These are phyloP conservation scores for Acrossocheilus fasciatus DNA, from an alignment of 2,797 vertebrate species.

Conservation along the genomic window DNA sequence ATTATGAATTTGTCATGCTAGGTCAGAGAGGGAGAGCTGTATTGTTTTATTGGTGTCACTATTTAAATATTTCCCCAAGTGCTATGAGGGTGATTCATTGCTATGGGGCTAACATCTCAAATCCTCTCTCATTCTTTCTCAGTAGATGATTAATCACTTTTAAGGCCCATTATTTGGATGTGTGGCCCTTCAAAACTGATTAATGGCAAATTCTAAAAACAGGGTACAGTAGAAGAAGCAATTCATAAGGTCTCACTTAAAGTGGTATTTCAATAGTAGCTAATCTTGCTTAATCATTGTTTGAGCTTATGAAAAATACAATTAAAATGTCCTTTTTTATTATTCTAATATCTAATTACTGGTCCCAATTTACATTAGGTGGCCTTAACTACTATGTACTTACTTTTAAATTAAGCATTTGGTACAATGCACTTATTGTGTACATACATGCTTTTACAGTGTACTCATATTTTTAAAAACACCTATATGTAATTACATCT, in stretches of 20 bases:
- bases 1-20: slow-evolving; percentile 57
- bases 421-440: too few species aligned
- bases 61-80: slow-evolving; percentile 59
- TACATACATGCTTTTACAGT: too few species aligned
- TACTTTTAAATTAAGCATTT: too few species aligned
- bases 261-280: background rate
- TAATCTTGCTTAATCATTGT: background rate
- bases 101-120: slow-evolving; percentile 19
- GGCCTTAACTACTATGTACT: too few species aligned
- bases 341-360: background rate
- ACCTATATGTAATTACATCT: too few species aligned
- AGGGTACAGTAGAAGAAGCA: background rate
- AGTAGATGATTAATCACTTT: slow-evolving; percentile 50
- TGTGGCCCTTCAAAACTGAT: slow-evolving; percentile 49
- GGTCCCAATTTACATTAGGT: too few species aligned
- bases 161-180: slow-evolving; percentile 51
- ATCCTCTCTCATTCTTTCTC: slow-evolving; percentile 3
- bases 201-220: slow-evolving; percentile 34
- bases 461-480: too few species aligned
- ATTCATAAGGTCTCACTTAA: slow-evolving; percentile 9
- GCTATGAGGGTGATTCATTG: slow-evolving; percentile 56
- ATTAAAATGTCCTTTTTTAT: background rate
- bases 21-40: slow-evolving; percentile 35
- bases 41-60: slow-evolving; percentile 60
- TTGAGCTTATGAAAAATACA: background rate